Conservation (phyloP, 2,888 invertebrate genomes). For the Diarsia brunnea region DNA sequence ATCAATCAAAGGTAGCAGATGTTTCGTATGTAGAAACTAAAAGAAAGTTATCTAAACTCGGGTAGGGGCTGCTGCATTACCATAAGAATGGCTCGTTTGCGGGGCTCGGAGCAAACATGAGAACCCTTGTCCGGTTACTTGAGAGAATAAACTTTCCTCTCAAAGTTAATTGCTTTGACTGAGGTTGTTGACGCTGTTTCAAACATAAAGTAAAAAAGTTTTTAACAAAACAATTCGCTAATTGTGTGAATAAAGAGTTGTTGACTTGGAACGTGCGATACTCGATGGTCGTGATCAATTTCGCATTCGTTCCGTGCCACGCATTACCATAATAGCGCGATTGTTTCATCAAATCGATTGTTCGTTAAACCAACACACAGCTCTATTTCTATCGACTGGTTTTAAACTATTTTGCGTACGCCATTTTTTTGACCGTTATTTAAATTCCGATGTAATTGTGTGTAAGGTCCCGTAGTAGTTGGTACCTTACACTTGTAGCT, state of each 20-base stretch:
- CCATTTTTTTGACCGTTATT: conserved; percentile 38
- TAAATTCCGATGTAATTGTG: conserved; percentile 58
- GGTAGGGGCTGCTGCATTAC: conserved; percentile 74
- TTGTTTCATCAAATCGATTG: conserved; percentile 79
- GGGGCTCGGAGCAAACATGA: conserved; percentile 70
- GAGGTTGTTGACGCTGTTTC: conserved; percentile 49
- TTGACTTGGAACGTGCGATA: conserved; percentile 60
- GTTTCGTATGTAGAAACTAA: conserved; percentile 63
- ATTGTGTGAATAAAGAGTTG: conserved; percentile 62
- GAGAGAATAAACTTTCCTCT: conserved; percentile 75
- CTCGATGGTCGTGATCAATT: conserved; percentile 66
- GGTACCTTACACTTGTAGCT: too few relatives aligned
- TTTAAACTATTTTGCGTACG: conserved; percentile 46
- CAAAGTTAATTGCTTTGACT: conserved; percentile 76
- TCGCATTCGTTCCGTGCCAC: conserved; percentile 73
- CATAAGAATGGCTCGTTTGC: conserved; percentile 83
- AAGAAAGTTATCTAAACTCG: conserved; percentile 75
- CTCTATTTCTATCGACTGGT: conserved; percentile 54
- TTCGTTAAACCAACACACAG: conserved; percentile 66
- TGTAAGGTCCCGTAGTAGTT: too few relatives aligned
- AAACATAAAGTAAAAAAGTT: conserved; percentile 47
- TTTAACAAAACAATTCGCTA: conserved; percentile 58
- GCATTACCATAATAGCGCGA: conserved; percentile 79
- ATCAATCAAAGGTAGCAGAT: conserved; percentile 74
- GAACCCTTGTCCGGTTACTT: conserved; percentile 64